Evolutionary conservation across 1,140 invertebrate genomes (phyloP), one percentile per base, ranked within the genome.

Genomic region (Zaprionus inermis): DNA sequence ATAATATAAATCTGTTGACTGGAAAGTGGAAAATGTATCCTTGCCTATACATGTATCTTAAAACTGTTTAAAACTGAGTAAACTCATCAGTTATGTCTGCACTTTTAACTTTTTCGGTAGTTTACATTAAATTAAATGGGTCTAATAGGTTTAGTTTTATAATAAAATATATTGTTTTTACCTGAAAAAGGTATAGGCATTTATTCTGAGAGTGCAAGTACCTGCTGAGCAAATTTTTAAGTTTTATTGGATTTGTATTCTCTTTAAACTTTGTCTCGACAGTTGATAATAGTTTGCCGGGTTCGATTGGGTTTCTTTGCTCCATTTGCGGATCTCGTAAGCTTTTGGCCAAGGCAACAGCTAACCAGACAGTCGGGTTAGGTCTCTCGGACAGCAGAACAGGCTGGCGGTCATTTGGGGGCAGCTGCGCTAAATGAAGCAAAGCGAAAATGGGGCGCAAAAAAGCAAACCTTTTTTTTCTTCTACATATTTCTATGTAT

Each of bases 391-490:
- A 4, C 24, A 28, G 24, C 3, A 28, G 24, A 5, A 28, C 24
- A 28, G 24, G 5, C 24, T 28, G 49, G 36, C 24, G n/a, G 54
- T 18, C 34, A 30, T 41, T 41, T 54, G 52, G 51, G 51, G 58
- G 57, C 52, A 66, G 69, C 69, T 71, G 64, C 32, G 65, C 56
- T 70, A 74, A 70, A 74, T 74, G 72, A 74, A 74, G 72, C 72
- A 70, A 70, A 44, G 58, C 72, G 66, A 63, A 73, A 74, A 74
- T 74, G 65, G 65, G 72, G n/a, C 72, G 58, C 41, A 60, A 32
- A 56, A 46, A 66, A 56, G 49, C 57, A 51, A 74, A 74, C 72
- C 52, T 74, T 74, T 74, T 69, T 68, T 68, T 55, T 46, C 24
- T 46, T 36, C 24, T 20, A 28, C 11, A 61, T 16, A 61, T 54